phyloP scores from a whole-genome alignment of 2,797 vertebrate genomes.

The Channallabes apus region DNA sequence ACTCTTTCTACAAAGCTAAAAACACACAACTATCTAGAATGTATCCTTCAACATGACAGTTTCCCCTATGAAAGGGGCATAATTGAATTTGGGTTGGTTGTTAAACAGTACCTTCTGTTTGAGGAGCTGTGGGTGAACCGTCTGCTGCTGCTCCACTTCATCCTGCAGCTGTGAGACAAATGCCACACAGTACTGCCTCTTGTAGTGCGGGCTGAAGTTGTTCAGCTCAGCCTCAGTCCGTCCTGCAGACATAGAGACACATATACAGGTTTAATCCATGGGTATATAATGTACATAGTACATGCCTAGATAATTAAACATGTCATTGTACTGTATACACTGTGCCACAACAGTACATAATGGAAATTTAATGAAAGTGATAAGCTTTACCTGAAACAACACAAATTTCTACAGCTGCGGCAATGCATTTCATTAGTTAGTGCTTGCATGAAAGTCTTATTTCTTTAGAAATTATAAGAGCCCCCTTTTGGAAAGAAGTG shows the following conservation, averaged over 20 bases:
- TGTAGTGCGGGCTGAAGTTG: constrained; percentile 86
- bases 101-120: constrained; percentile 76
- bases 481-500: not conserved
- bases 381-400: not conserved
- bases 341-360: not conserved
- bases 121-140: constrained; percentile 74
- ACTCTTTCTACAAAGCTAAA: not conserved
- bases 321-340: not conserved
- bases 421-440: not conserved
- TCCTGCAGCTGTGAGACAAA: constrained; percentile 81
- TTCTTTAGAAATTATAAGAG: not conserved
- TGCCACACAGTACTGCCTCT: constrained; percentile 78
- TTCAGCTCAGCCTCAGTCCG: constrained; percentile 80
- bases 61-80: not conserved
- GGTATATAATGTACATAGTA: not conserved
- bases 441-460: not conserved
- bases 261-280: not conserved
- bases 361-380: not conserved
- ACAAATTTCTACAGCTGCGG: not conserved
- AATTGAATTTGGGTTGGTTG: not conserved
- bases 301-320: not conserved
- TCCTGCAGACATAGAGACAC: constrained; percentile 66
- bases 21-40: not conserved
- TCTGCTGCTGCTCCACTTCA: constrained; percentile 83
- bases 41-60: not conserved